phyloP scores from a whole-genome alignment of 2,888 invertebrate genomes.

The Conomelus anceps region DNA sequence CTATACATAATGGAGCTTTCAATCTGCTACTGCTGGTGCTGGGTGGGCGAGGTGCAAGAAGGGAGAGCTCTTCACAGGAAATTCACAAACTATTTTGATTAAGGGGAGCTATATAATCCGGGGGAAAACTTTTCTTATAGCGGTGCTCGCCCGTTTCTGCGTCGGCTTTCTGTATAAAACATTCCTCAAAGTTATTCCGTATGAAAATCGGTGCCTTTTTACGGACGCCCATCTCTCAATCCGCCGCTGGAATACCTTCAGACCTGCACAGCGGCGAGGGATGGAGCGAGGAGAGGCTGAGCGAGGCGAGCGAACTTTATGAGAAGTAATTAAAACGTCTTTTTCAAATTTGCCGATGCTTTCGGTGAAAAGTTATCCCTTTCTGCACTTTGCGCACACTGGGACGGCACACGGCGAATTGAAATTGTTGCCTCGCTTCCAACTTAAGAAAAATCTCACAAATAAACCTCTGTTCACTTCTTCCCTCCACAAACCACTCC shows the following conservation, averaged over 20 bases:
- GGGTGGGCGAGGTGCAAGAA: background rate
- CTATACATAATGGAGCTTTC: slow-evolving; percentile 11
- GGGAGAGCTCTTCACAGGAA: background rate
- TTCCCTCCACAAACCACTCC: background rate
- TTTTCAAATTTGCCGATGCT: slow-evolving; percentile 8
- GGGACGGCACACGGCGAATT: background rate
- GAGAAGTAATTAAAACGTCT: slow-evolving; percentile 14
- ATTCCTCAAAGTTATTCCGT: slow-evolving; percentile 20
- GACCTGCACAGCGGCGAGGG: background rate
- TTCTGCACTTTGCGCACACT: background rate
- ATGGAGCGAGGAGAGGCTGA: background rate
- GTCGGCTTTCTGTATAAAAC: slow-evolving; percentile 1
- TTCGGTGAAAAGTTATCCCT: slow-evolving; percentile 9
- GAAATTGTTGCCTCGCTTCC: slow-evolving; percentile 7
- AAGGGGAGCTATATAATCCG: slow-evolving; percentile 19
- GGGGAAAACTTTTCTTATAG: slow-evolving; percentile 20
- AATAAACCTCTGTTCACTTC: background rate
- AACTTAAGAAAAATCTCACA: background rate
- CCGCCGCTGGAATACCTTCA: slow-evolving; percentile 14
- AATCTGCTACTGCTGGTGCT: background rate
- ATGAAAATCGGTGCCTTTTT: slow-evolving; percentile 24
- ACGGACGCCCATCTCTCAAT: slow-evolving; percentile 20
- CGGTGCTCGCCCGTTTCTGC: background rate
- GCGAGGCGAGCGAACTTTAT: slow-evolving; percentile 1
- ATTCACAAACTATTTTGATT: slow-evolving; percentile 25